Evolutionary conservation across 53 echinoderm and acorn worm species (phyloP), one percentile per base, ranked within the genome.

Genomic region (Holothuria scabra): DNA sequence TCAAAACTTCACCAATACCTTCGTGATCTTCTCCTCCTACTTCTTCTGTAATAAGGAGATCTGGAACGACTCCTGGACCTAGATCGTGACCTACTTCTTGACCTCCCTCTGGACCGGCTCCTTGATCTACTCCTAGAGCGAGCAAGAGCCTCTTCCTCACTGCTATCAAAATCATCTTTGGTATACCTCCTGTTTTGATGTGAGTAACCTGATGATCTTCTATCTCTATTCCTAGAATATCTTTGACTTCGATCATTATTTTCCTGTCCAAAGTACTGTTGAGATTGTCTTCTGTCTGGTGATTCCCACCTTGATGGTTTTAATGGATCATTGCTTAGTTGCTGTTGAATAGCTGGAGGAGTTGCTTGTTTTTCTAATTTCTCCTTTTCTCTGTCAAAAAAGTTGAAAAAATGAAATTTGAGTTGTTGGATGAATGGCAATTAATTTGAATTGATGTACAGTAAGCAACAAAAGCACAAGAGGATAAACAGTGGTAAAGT

Each of bases 1-100:
- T 52, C 52, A 14, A 52, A 52, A 52, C 4, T 16, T 52, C 8
- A 1, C 0, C 11, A 18, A 25, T 65, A 92, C 93, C 90, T 72
- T 84, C 85, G 79, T 67, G 88, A 86, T 28, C 38, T 38, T 20
- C 60, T 82, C 22, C 85, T 74, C 46, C 85, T 63, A 11, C 83
- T 67, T 26, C 67, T 72, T 46, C 93, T 68, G 58, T 72, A 87
- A 75, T 69, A 87, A 18, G 89, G 89, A 24, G 86, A 87, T 44
- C 86, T 74, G 28, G 88, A 82, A 19, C 89, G 91, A 64, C 90
- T 90, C 46, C 95, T 88, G 49, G 88, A 84, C 66, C 92, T 37
- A 35, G 41, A 41, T 41, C 52, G 52, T 16, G 52, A 52, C 14
- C 52, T 14, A 22, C 85, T 82, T 8, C 89, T 60, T 22, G 88